Base-by-base conservation (phyloP, 2,797 vertebrate genomes). In the Prunella strophiata region DNA sequence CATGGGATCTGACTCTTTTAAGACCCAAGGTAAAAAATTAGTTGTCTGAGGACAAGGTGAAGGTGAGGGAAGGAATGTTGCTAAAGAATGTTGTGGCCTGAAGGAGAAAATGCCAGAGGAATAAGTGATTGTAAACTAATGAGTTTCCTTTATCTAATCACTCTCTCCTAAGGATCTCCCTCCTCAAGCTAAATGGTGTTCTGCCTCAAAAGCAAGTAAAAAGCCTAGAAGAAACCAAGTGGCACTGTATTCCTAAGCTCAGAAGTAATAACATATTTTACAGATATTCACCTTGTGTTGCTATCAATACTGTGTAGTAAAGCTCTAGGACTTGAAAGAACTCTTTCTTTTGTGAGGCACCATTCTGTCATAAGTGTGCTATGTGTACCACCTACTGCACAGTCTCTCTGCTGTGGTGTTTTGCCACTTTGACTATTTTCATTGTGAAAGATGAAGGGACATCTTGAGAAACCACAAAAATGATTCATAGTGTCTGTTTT, bases 131-230 rank as follows among this genome's bases (percentile, higher is more conserved):
- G 38, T 57, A 85, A 92, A 70, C 6, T 2, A 3, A 26, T 63
- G 52, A 87, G 2, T 82, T 93, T 94, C 34, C 16, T 87, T 88
- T 68, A 87, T 74, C 50, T 91, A 74, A 72, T 73, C 36, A 66
- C 11, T 4, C 12, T n/a, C 6, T 4, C 11, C 36, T 75, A 57
- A 68, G 43, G 29, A 48, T 67, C 21, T 84, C 7, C 7, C 9
- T 80, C 20, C 23, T 70, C 32, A 50, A 76, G 23, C 8, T 47
- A 66, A 72, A 23, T 67, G 29, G 17, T 70, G 23, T 13, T 70
- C 25, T 52, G 10, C 29, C 68, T 51, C 26, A 55, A 88, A 73
- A 17, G 26, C 21, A 62, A 48, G 23, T 59, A 55, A 89, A 86
- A 75, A 65, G 9, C 21, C 30, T 13, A 23, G 34, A 76, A 77